A percentile compares a stretch with the other conserved stretches of the same genome.
phyloP scores from a whole-genome alignment of 2,113 vertebrate genomes.

The Oncorhynchus clarkii region DNA sequence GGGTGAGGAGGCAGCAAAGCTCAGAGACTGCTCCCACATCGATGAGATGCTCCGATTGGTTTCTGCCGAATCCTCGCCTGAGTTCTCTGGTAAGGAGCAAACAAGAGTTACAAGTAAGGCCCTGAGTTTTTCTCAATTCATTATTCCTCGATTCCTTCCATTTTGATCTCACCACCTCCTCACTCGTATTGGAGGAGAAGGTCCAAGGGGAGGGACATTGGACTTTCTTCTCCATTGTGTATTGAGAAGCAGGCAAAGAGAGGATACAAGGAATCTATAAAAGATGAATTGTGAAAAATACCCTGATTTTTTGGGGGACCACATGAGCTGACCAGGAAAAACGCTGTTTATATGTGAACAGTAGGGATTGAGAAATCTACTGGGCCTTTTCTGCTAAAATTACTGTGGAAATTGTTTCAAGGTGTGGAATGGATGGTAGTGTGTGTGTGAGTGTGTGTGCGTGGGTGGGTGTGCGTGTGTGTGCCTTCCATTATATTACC shows the following conservation, averaged over 20 bases:
- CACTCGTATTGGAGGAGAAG: too few relatives aligned
- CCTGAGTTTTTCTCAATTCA: not conserved
- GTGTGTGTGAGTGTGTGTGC: constrained; percentile 13
- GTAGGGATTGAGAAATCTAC: constrained; percentile 34
- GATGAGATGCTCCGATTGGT: constrained; percentile 84
- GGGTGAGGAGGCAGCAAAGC: constrained; percentile 59
- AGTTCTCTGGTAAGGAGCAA: constrained; percentile 80
- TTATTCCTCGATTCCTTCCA: not conserved
- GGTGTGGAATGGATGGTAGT: constrained; percentile 21
- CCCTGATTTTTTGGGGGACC: constrained; percentile 16
- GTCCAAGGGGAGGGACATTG: too few relatives aligned
- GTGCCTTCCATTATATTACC: not conserved
- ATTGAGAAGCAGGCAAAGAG: too few relatives aligned
- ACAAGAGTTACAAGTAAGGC: not conserved
- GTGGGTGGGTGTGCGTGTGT: constrained; percentile 10
- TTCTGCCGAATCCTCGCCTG: constrained; percentile 76
- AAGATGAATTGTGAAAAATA: constrained; percentile 27
- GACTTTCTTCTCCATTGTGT: too few relatives aligned
- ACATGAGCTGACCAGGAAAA: too few relatives aligned
- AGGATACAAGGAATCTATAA: too few relatives aligned
- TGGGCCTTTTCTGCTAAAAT: constrained; percentile 39
- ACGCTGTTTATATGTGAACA: constrained; percentile 39
- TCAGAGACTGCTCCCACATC: constrained; percentile 87
- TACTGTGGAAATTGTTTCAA: constrained; percentile 59
- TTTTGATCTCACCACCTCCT: not conserved